Evolutionary conservation across 2,888 invertebrate species (phyloP).

Genomic region (Dioctria linearis): DNA sequence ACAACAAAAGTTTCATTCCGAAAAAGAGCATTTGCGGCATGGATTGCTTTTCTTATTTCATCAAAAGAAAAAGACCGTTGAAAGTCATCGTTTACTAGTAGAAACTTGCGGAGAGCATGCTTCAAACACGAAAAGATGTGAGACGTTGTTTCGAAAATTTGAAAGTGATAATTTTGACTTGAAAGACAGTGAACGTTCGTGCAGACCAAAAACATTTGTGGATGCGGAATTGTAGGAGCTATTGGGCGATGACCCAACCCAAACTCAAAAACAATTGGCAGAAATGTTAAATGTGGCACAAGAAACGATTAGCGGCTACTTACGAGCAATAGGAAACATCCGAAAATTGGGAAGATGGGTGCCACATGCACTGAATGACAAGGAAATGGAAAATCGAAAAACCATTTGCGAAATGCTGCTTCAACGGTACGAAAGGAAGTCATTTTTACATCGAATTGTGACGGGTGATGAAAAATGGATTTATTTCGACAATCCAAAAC

Average conservation of each 20-base stretch:
- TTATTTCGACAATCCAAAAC: too few relatives aligned
- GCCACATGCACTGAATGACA: too few relatives aligned
- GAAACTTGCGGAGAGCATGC: background rate
- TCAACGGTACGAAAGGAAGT: too few relatives aligned
- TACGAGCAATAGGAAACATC: background rate
- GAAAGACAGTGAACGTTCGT: background rate
- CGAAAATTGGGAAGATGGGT: background rate
- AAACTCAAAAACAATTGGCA: too few relatives aligned
- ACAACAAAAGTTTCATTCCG: background rate
- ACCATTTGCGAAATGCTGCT: too few relatives aligned
- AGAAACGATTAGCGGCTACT: background rate
- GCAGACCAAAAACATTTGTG: conserved; percentile 1
- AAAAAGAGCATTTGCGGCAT: conserved; percentile 11
- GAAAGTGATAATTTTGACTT: background rate
- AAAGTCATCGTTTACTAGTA: background rate
- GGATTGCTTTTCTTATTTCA: conserved; percentile 11
- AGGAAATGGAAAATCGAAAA: too few relatives aligned
- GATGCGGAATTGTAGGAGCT: conserved; percentile 7
- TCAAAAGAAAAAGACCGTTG: conserved; percentile 11
- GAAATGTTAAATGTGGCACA: too few relatives aligned
- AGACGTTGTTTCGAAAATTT: background rate
- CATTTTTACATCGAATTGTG: too few relatives aligned
- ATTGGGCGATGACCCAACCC: background rate
- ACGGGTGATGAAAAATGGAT: too few relatives aligned
- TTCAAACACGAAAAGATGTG: background rate